phyloP scores from a whole-genome alignment of 2,113 vertebrate genomes.

The Otocyon megalotis region DNA sequence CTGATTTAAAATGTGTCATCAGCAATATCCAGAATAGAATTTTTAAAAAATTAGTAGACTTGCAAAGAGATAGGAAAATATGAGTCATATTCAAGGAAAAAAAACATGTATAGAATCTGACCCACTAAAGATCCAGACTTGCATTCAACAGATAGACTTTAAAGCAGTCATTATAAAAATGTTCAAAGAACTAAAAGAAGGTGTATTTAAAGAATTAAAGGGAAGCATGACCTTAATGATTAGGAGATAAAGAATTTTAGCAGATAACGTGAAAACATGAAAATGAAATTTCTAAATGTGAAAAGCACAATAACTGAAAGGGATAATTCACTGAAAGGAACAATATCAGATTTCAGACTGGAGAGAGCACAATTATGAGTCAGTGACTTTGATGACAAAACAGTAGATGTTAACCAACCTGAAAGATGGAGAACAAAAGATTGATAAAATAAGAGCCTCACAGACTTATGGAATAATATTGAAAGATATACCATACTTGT shows the following conservation, averaged over 20 bases:
- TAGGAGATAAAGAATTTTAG: neutral
- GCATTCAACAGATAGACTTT: neutral
- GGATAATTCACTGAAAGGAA: neutral
- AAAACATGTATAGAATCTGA: slow-evolving; percentile 7
- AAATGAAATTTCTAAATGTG: neutral
- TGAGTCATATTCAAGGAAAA: neutral
- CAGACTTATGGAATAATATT: neutral
- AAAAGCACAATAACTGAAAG: slow-evolving; percentile 11
- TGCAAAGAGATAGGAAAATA: neutral
- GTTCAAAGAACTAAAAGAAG: slow-evolving; percentile 16
- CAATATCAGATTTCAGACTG: neutral
- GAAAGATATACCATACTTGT: neutral
- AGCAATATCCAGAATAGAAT: neutral
- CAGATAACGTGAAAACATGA: neutral
- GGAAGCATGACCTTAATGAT: neutral
- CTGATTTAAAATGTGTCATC: neutral
- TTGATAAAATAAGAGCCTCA: neutral
- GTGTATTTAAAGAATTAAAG: neutral
- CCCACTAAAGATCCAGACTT: neutral
- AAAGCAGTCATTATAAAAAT: neutral
- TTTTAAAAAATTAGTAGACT: neutral
- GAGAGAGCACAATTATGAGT: neutral
- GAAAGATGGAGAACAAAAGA: neutral
- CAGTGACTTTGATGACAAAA: neutral
- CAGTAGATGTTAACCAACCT: neutral